phyloP scores from a whole-genome alignment of 2,113 vertebrate species.

The Columba janthina region DNA sequence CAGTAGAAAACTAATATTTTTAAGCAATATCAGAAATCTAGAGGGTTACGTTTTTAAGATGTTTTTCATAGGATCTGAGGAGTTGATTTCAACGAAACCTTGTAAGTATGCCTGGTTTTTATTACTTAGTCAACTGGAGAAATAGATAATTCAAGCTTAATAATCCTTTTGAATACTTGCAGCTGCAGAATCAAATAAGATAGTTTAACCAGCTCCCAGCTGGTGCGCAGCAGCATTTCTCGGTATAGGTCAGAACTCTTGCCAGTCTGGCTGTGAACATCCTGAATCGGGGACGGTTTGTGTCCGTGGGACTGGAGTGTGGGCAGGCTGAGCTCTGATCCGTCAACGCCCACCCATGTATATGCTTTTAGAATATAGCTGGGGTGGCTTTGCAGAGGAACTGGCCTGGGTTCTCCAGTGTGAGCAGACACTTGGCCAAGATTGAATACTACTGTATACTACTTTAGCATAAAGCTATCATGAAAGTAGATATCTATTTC shows the following conservation, averaged over 20 bases:
- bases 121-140: not conserved
- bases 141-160: not conserved
- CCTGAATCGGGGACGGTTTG: accelerated
- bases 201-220: not conserved
- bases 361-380: not conserved
- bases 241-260: not conserved
- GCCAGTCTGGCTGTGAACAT: not conserved
- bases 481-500: not conserved
- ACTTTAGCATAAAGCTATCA: not conserved
- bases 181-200: not conserved
- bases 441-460: not conserved
- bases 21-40: not conserved
- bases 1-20: not conserved
- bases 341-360: not conserved
- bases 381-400: not conserved
- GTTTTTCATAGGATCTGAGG: not conserved
- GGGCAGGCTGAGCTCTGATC: not conserved
- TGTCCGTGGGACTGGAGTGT: not conserved
- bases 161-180: not conserved
- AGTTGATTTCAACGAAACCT: not conserved
- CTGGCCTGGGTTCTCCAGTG: not conserved
- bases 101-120: not conserved
- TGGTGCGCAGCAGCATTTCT: not conserved
- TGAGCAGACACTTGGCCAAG: not conserved
- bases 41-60: not conserved